phyloP scores from a whole-genome alignment of 1,140 invertebrate genomes.

The Saxidomus purpurata region DNA sequence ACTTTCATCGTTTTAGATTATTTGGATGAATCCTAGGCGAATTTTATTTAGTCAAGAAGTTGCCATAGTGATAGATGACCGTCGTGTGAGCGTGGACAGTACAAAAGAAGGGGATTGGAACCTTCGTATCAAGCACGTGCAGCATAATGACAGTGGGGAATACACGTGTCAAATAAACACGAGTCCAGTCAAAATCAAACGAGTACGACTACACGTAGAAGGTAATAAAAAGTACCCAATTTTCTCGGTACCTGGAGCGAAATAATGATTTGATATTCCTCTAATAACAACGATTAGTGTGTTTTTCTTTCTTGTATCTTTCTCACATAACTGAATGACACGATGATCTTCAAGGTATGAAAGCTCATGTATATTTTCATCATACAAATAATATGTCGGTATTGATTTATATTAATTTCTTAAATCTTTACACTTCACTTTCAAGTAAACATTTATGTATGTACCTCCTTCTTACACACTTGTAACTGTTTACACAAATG shows the following conservation, averaged over 20 bases:
- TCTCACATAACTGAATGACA: no score
- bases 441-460: no score
- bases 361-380: no score
- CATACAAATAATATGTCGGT: no score
- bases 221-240: conserved; percentile 65
- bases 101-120: conserved; percentile 80
- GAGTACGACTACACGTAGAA: conserved; percentile 76
- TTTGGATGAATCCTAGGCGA: conserved; percentile 78
- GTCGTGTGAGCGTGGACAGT: conserved; percentile 75
- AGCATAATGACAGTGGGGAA: conserved; percentile 75
- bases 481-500: no score
- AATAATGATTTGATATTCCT: not conserved
- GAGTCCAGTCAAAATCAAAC: conserved; percentile 77
- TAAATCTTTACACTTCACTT: no score
- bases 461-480: no score
- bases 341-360: no score
- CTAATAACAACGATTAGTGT: no score
- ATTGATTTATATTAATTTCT: no score
- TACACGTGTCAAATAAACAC: conserved; percentile 82
- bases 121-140: conserved; percentile 78
- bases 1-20: conserved; percentile 71
- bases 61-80: conserved; percentile 78
- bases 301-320: no score
- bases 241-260: not conserved
- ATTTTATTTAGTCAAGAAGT: conserved; percentile 78